A percentile compares a stretch with the other conserved stretches of the same genome.
Conservation (phyloP, 2,888 invertebrate species). For the Gymnosoma rotundatum region DNA sequence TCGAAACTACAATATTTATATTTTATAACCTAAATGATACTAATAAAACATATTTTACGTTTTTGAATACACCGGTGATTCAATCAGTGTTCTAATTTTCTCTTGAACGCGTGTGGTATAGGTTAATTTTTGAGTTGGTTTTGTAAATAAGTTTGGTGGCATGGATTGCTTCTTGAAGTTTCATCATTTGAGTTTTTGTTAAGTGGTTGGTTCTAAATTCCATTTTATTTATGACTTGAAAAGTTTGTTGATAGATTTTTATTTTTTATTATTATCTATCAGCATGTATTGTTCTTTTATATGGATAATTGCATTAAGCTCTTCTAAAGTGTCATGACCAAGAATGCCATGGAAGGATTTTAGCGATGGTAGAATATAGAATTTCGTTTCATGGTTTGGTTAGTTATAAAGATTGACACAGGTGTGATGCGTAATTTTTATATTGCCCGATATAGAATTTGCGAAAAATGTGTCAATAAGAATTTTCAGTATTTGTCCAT, state of each 20-base stretch:
- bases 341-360: slow-evolving; percentile 26
- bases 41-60: no score
- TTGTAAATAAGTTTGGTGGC: no score
- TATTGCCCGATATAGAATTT: slow-evolving; percentile 28
- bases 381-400: slow-evolving; percentile 31
- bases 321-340: slow-evolving; percentile 20
- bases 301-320: slow-evolving; percentile 25
- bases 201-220: slow-evolving; percentile 35
- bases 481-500: neutral
- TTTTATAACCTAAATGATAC: no score
- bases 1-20: no score
- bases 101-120: no score
- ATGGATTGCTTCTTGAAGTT: no score
- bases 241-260: slow-evolving; percentile 34
- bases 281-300: slow-evolving; percentile 26
- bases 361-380: slow-evolving; percentile 26
- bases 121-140: no score
- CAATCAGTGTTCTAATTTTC: no score
- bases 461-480: slow-evolving; percentile 20
- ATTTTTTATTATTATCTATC: slow-evolving; percentile 23
- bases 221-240: slow-evolving; percentile 32
- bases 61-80: no score
- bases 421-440: slow-evolving; percentile 37
- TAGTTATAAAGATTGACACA: slow-evolving; percentile 8
- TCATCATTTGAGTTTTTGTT: neutral